Percentiles rank a stretch among this genome's conserved stretches.
Evolutionary conservation across 1,140 invertebrate species (phyloP).

Genomic region (Platorchestia sp.): DNA sequence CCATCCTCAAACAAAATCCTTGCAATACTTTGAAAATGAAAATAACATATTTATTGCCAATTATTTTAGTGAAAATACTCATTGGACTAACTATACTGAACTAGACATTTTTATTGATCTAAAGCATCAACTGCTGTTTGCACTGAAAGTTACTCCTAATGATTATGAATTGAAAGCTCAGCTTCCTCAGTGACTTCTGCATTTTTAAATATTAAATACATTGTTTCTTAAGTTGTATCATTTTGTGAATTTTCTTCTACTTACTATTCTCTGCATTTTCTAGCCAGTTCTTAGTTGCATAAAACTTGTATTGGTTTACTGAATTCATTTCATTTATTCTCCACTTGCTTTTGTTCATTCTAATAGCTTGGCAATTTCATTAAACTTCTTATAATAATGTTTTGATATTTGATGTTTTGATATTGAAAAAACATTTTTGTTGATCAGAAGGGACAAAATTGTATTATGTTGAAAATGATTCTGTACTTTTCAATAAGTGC

Average conservation of each 20-base stretch:
- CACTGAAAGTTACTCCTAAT: too few species aligned
- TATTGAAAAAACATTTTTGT: too few species aligned
- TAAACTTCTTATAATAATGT: not conserved
- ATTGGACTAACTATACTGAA: too few species aligned
- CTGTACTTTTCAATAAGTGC: not conserved
- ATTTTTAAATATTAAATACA: not conserved
- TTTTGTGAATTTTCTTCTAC: not conserved
- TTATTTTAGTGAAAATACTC: too few species aligned
- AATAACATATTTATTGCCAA: too few species aligned
- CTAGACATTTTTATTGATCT: too few species aligned
- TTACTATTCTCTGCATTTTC: not conserved
- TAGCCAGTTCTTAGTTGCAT: not conserved
- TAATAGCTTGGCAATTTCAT: not conserved
- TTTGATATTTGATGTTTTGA: too few species aligned
- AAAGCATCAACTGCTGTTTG: too few species aligned
- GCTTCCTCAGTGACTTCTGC: not conserved
- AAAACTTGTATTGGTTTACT: not conserved
- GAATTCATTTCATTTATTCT: not conserved
- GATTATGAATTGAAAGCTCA: too few species aligned
- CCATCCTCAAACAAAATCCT: too few species aligned
- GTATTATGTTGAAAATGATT: not conserved
- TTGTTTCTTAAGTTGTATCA: not conserved
- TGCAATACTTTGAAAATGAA: too few species aligned
- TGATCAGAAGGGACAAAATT: too few species aligned
- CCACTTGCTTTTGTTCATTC: not conserved